A percentile compares a stretch with the other conserved stretches of the same genome.
These are phyloP conservation scores for Sicus ferrugineus DNA, from an alignment of 2,888 invertebrate genomes.

Conservation along the genomic window DNA sequence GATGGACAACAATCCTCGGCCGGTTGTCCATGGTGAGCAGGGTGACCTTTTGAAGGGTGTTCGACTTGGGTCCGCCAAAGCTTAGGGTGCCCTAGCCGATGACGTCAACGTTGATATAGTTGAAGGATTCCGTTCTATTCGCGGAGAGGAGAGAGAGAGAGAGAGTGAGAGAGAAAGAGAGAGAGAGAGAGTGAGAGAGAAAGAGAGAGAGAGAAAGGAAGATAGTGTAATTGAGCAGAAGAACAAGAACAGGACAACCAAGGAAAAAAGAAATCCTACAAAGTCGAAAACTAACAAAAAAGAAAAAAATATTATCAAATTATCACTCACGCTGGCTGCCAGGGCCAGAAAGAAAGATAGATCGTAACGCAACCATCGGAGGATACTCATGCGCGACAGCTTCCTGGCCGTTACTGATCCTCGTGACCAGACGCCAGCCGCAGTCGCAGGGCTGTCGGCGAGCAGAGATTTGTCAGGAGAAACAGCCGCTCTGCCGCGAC, in stretches of 20 bases:
- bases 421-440: slow-evolving; percentile 59
- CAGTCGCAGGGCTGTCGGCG: slow-evolving; percentile 55
- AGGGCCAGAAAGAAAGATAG: too few species aligned
- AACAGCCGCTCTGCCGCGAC: slow-evolving; percentile 46
- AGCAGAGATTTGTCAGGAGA: slow-evolving; percentile 48
- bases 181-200: not conserved
- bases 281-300: too few species aligned
- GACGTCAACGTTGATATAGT: slow-evolving; percentile 48
- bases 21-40: slow-evolving; percentile 57
- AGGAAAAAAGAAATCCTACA: too few species aligned
- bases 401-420: slow-evolving; percentile 40
- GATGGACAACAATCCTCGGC: slow-evolving; percentile 47
- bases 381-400: too few species aligned
- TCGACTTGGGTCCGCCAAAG: slow-evolving; percentile 65
- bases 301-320: too few species aligned
- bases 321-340: too few species aligned
- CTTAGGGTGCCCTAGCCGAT: slow-evolving; percentile 68
- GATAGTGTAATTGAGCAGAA: too few species aligned
- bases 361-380: too few species aligned
- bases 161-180: too few species aligned
- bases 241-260: not conserved
- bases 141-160: too few species aligned
- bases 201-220: not conserved
- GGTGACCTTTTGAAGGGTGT: slow-evolving; percentile 65
- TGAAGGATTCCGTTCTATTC: too few species aligned